A percentile compares a stretch with the other conserved stretches of the same genome.
phyloP scores from a whole-genome alignment of 2,888 invertebrate genomes.

The Eupsilia transversa region DNA sequence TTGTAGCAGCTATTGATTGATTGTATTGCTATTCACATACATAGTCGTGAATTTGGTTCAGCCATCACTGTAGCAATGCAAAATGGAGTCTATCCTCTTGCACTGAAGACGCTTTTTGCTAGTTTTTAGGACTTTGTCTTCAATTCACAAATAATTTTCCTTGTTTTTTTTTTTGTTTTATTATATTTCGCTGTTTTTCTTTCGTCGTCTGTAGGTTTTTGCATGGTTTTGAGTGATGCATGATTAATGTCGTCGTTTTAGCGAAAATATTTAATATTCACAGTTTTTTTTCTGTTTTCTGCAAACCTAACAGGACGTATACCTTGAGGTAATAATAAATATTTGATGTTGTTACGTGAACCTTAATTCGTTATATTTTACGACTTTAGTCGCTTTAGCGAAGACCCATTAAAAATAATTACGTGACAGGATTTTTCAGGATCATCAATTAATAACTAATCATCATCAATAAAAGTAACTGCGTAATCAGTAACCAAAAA shows the following conservation, averaged over 20 bases:
- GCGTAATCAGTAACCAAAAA: neutral
- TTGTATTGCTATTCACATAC: slow-evolving; percentile 23
- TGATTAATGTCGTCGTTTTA: slow-evolving; percentile 65
- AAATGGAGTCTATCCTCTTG: slow-evolving; percentile 6
- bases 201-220: slow-evolving; percentile 60
- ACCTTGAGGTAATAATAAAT: slow-evolving; percentile 87
- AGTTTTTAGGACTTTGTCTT: slow-evolving; percentile 28
- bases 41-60: slow-evolving; percentile 12
- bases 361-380: neutral
- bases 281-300: slow-evolving; percentile 73
- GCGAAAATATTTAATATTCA: slow-evolving; percentile 57
- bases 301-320: slow-evolving; percentile 86
- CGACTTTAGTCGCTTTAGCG: neutral
- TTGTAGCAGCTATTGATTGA: slow-evolving; percentile 27
- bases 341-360: neutral
- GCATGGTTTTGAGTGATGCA: slow-evolving; percentile 65
- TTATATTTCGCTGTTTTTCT: slow-evolving; percentile 35
- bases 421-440: neutral
- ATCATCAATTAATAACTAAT: neutral
- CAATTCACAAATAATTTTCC: slow-evolving; percentile 21
- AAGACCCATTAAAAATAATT: neutral
- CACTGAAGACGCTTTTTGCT: slow-evolving; percentile 40
- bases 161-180: slow-evolving; percentile 33
- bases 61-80: slow-evolving; percentile 18
- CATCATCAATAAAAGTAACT: neutral